These are phyloP conservation scores for Stichopus horrens DNA, from an alignment of 53 echinoderm and acorn worm genomes.

Conservation along the genomic window DNA sequence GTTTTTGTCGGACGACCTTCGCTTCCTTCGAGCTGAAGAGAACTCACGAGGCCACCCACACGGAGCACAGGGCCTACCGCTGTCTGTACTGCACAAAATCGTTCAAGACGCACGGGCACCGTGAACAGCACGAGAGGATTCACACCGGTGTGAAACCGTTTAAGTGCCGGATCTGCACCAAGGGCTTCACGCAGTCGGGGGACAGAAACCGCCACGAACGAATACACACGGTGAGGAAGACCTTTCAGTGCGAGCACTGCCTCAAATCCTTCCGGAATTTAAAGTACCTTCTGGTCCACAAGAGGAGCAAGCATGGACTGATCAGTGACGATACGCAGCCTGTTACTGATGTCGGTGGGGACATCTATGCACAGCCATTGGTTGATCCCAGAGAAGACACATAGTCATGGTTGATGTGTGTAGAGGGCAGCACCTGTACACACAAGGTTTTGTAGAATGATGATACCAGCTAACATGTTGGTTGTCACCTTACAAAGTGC, in stretches of 20 bases:
- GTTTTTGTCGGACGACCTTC: constrained; percentile 19
- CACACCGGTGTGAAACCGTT: constrained; percentile 30
- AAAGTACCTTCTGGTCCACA: not conserved
- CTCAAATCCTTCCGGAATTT: not conserved
- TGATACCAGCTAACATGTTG: too few species aligned
- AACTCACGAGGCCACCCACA: constrained; percentile 15
- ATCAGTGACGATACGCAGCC: not conserved
- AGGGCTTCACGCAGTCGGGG: constrained; percentile 18
- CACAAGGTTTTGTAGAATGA: too few species aligned
- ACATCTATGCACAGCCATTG: too few species aligned
- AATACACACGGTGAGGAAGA: not conserved
- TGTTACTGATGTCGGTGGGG: too few species aligned
- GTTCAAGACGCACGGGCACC: constrained; percentile 28
- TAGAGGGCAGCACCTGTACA: too few species aligned
- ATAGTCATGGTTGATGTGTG: too few species aligned
- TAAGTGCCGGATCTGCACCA: constrained; percentile 11
- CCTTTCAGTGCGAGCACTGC: constrained; percentile 7
- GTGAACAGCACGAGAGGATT: constrained; percentile 29
- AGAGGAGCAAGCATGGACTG: not conserved
- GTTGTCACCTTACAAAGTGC: too few species aligned
- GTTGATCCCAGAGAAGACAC: too few species aligned
- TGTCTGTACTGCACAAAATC: constrained; percentile 24
- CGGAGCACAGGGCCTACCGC: constrained; percentile 3
- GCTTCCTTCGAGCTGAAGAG: constrained; percentile 3
- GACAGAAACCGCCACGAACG: constrained; percentile 29